phyloP scores from a whole-genome alignment of 2,888 invertebrate genomes.

The Xanthia icteritia region DNA sequence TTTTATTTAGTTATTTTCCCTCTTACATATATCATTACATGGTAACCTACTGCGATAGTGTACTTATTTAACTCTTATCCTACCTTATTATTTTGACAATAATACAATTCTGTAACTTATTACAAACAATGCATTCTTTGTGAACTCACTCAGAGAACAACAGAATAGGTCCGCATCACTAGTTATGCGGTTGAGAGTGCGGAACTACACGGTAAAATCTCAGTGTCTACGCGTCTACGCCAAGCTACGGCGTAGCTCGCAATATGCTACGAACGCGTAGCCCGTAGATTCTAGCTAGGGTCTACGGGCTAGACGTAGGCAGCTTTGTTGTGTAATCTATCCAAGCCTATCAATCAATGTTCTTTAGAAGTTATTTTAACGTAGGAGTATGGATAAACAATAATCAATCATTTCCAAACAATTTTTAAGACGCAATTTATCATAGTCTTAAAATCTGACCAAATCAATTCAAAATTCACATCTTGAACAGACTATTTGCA shows the following conservation, averaged over 20 bases:
- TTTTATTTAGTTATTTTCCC: no score
- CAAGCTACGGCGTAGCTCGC: conserved; percentile 36
- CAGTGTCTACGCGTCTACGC: background rate
- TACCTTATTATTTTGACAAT: background rate
- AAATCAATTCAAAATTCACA: background rate
- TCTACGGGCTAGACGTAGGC: background rate
- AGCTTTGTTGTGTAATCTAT: background rate
- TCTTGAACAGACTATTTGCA: background rate
- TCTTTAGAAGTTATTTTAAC: background rate
- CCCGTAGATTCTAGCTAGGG: background rate
- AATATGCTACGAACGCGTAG: conserved; percentile 38
- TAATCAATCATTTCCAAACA: conserved; percentile 9
- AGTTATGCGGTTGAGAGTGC: background rate
- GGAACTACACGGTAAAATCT: background rate
- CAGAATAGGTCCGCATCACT: background rate
- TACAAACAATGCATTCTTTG: background rate
- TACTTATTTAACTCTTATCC: background rate
- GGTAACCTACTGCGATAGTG: no score
- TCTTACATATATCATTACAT: no score
- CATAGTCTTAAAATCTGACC: background rate
- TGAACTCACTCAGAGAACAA: background rate
- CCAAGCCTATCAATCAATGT: background rate
- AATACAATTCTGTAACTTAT: background rate
- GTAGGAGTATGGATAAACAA: background rate
- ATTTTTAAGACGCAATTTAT: background rate